Base-by-base conservation (phyloP, 92 coral and sea anemone genomes). In the Umimayanthus chanpuru region DNA sequence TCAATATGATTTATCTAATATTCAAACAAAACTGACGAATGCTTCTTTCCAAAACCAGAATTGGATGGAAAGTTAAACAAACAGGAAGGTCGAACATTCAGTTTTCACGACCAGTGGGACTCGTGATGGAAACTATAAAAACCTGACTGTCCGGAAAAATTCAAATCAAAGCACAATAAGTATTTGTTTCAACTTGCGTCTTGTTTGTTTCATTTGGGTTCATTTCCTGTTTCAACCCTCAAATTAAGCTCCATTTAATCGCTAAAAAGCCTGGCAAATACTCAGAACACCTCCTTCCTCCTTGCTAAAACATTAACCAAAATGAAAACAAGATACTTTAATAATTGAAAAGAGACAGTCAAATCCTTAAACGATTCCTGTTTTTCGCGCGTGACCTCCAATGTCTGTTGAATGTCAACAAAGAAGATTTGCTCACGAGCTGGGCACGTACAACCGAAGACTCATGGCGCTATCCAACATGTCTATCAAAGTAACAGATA, bases 21-120 rank as follows among this genome's bases (percentile, higher is more conserved):
- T 29, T 53, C 70, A 80, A 80, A 79, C 82, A 79, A 79, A 49
- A 80, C 84, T 80, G 65, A 30, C 49, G 56, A 80, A 38, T 53
- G 28, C 29, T 39, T 53, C 6, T 39, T 20, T 30, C 68, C 21
- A 5, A 61, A 61, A 61, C 65, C 23, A 14, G 65, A 56, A 29
- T 50, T n/a, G 5, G 49, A 56, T 23, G 29, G 15, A 26, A 16
- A 12, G 68, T 20, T 26, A 61, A 56, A 61, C 26, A 61, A 61
- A 61, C 68, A 61, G 68, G 68, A 20, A 61, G 21, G 18, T 53
- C 12, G 58, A 47, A 53, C 58, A 53, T 53, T 53, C 58, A 6
- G 20, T 53, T 53, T 12, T 53, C 14, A 11, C 12, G 58, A n/a
- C n/a, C n/a, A n/a, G 3, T 53, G 58, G 18, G 58, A 12, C 58